phyloP scores from a whole-genome alignment of 2,888 invertebrate genomes.

The Dioctria linearis region DNA sequence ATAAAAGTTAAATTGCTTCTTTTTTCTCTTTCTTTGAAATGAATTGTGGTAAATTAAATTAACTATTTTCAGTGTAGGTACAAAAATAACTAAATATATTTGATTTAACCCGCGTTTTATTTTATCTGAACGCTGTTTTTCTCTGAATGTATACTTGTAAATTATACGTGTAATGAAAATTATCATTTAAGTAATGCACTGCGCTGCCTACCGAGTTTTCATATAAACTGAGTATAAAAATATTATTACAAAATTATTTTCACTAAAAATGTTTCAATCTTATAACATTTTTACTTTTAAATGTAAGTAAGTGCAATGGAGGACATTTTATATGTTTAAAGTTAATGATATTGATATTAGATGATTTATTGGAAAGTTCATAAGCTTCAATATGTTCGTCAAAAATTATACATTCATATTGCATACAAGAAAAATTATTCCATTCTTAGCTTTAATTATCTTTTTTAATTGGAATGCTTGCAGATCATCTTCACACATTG shows the following conservation, averaged over 20 bases:
- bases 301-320: slow-evolving; percentile 3
- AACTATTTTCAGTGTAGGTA: no score
- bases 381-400: slow-evolving; percentile 4
- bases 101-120: no score
- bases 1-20: no score
- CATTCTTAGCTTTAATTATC: background rate
- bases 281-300: background rate
- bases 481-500: background rate
- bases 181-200: no score
- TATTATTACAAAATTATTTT: background rate
- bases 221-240: no score
- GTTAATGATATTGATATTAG: background rate
- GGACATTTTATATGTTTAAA: background rate
- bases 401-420: background rate
- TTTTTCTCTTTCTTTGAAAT: no score
- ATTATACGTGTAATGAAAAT: no score
- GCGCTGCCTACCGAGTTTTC: no score
- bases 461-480: background rate
- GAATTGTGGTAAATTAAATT: no score
- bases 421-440: background rate
- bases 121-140: no score
- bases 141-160: no score
- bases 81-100: no score
- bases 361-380: slow-evolving; percentile 1
- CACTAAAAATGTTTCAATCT: background rate